phyloP scores from a whole-genome alignment of 2,888 invertebrate species.

The Sminthurinus aureus region DNA sequence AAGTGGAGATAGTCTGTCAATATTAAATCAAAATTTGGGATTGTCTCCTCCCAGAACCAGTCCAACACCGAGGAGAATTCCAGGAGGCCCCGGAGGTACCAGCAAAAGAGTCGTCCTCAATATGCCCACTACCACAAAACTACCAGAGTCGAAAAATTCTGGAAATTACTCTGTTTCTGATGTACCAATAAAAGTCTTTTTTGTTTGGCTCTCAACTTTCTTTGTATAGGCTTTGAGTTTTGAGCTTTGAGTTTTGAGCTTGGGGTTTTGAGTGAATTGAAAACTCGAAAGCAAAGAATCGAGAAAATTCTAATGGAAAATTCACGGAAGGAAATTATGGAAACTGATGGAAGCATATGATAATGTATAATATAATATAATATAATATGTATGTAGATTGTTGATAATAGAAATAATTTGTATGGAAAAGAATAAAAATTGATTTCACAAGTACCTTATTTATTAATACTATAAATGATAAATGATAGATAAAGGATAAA shows the following conservation, averaged over 20 bases:
- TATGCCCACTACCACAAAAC: slow-evolving; percentile 15
- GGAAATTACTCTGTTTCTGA: slow-evolving; percentile 32
- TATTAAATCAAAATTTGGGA: slow-evolving; percentile 10
- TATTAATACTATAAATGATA: too few relatives aligned
- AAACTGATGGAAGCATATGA: too few relatives aligned
- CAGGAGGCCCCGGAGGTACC: neutral
- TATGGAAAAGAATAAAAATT: neutral
- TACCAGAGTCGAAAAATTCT: slow-evolving; percentile 24
- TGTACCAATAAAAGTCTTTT: slow-evolving; percentile 36
- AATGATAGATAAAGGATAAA: too few relatives aligned
- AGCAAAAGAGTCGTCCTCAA: neutral
- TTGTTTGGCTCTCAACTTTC: slow-evolving; percentile 42
- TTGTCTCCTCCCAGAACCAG: slow-evolving; percentile 13
- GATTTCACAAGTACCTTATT: too few relatives aligned
- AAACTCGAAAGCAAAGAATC: too few relatives aligned
- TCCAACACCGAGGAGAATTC: neutral
- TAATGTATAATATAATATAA: too few relatives aligned
- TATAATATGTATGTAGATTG: neutral
- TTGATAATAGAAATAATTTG: neutral
- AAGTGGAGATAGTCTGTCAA: neutral
- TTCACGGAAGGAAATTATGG: too few relatives aligned
- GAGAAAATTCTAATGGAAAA: too few relatives aligned
- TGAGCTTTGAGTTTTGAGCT: too few relatives aligned
- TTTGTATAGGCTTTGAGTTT: slow-evolving; percentile 24
- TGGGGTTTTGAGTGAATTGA: too few relatives aligned